Evolutionary conservation across 2,888 invertebrate genomes (phyloP).

Genomic region (Mythimna vitellina): DNA sequence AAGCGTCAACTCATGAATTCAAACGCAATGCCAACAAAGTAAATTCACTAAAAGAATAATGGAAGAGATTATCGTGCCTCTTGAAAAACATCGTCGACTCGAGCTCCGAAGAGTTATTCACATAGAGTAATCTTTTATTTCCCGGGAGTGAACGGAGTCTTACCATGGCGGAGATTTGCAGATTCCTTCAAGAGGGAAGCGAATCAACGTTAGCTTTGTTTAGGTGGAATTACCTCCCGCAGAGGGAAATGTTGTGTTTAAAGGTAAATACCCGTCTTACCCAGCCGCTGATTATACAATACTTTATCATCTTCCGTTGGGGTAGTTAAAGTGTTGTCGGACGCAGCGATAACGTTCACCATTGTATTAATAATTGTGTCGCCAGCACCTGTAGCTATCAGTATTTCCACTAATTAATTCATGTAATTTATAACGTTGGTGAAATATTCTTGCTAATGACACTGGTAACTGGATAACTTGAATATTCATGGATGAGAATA

Average conservation of each 20-base stretch:
- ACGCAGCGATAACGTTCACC: conserved; percentile 48
- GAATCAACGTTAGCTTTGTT: conserved; percentile 72
- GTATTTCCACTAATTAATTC: conserved; percentile 58
- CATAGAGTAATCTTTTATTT: conserved; percentile 84
- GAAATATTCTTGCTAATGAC: conserved; percentile 57
- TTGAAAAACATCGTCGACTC: conserved; percentile 79
- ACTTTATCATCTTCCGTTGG: conserved; percentile 67
- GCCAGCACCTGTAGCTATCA: conserved; percentile 58
- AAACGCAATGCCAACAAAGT: conserved; percentile 73
- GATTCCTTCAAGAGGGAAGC: conserved; percentile 75
- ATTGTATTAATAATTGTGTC: conserved; percentile 59
- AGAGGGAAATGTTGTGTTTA: conserved; percentile 69
- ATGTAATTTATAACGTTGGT: conserved; percentile 54
- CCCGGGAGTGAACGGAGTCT: conserved; percentile 75
- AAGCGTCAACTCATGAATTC: conserved; percentile 34
- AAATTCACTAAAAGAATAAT: conserved; percentile 79
- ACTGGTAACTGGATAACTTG: conserved; percentile 48
- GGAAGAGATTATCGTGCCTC: conserved; percentile 80
- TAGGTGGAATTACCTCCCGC: conserved; percentile 55
- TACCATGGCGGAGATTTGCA: conserved; percentile 74
- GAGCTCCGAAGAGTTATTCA: conserved; percentile 78
- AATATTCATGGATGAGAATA: conserved; percentile 40
- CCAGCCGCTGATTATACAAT: conserved; percentile 66
- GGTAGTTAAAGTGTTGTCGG: conserved; percentile 68
- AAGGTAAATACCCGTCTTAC: conserved; percentile 73